These are phyloP conservation scores for Peromyscus polionotus DNA, from an alignment of 2,113 vertebrate genomes.

Conservation along the genomic window DNA sequence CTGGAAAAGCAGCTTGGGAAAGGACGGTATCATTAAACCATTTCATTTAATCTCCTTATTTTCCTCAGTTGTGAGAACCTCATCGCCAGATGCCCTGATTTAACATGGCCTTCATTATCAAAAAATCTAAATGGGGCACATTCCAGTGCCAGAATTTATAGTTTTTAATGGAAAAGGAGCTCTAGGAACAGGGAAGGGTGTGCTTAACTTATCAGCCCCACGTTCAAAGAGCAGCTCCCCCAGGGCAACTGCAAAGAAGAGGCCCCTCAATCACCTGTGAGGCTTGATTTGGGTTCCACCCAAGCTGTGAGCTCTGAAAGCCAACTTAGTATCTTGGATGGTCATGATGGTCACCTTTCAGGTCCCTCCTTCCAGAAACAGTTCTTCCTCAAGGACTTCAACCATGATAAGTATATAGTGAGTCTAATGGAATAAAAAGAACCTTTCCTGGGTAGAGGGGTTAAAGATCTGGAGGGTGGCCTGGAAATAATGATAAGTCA, in stretches of 20 bases:
- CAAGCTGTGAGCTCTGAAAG: neutral
- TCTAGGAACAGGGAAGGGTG: neutral
- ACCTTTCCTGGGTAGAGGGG: neutral
- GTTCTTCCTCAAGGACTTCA: conserved; percentile 29
- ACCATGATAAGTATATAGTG: neutral
- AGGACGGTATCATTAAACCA: neutral
- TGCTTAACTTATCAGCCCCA: neutral
- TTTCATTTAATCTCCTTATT: neutral
- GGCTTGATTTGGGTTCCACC: neutral
- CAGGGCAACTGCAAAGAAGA: neutral
- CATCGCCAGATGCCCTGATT: neutral
- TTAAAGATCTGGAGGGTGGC: neutral
- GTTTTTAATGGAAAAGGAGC: conserved; percentile 58
- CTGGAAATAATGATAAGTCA: neutral
- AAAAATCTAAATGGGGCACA: conserved; percentile 22
- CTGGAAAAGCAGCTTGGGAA: conserved; percentile 52
- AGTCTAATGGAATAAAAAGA: neutral
- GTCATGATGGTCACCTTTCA: neutral
- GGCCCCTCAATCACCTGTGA: neutral
- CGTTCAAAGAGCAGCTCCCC: neutral
- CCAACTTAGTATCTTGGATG: neutral
- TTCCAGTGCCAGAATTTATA: neutral
- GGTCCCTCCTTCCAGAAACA: neutral
- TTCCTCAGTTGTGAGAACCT: conserved; percentile 38
- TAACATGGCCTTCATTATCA: neutral